Base-by-base conservation (phyloP, 2,113 vertebrate species). In the Notiomystis cincta region DNA sequence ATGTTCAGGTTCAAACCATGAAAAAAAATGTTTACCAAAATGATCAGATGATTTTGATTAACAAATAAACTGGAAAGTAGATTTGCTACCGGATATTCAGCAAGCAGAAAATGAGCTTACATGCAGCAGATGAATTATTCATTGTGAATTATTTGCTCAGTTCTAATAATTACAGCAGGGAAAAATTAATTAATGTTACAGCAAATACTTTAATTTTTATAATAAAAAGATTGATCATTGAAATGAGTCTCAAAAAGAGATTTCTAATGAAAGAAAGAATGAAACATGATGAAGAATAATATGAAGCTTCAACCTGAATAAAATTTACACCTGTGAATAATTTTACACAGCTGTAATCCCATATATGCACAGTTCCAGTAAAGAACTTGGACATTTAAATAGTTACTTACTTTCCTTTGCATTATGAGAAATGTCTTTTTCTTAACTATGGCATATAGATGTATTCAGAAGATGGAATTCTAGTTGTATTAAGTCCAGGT, bases 151-250 rank as follows among this genome's bases (percentile, higher is more conserved):
- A 90, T 94, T 96, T 97, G 85, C 57, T 96, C 88, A 92, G 76
- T 89, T 96, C 79, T 95, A 96, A 94, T 97, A 95, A 97, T 95
- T 95, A 87, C 85, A 94, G 85, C n/a, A 66, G 86, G 92, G 88
- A 73, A 94, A 93, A 96, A 96, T 92, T 96, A 96, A 96, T 96
- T 96, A 95, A 92, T 77, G 71, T 81, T 92, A 90, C 60, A 87
- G 93, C 92, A 96, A 96, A 96, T 94, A 96, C 51, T 95, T 94
- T 94, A 92, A 92, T 95, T 96, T 95, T 95, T 90, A 79, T 89
- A 96, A 96, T 96, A 96, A 95, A 96, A 97, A 96, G 85, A 92
- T 92, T 88, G 64, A 92, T 96, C 56, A 93, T 75, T 90, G 67
- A 95, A 96, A 93, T 88, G 64, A 90, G 64, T 80, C 80, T 92